Percentiles rank a stretch among this genome's conserved stretches.
Conservation (phyloP, 2,888 invertebrate genomes). For the Drosophila demipolita region DNA sequence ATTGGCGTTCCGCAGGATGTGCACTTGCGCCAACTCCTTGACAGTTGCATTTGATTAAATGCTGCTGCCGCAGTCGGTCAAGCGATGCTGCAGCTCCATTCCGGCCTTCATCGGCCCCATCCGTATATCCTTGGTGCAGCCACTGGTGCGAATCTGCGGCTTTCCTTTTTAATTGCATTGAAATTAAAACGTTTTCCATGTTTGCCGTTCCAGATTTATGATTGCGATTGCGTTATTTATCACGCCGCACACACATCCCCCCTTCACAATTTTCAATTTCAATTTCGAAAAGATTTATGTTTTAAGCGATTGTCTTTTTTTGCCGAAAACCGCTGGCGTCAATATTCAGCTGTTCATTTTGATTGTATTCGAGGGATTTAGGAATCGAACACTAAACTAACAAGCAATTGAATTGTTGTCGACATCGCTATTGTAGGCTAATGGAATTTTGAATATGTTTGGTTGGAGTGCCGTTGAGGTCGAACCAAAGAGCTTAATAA, state of each 20-base stretch:
- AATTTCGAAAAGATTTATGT: slow-evolving; percentile 66
- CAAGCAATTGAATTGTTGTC: slow-evolving; percentile 68
- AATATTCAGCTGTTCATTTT: slow-evolving; percentile 29
- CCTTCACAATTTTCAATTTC: slow-evolving; percentile 54
- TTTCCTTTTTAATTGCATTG: slow-evolving; percentile 67
- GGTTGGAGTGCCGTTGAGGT: slow-evolving; percentile 27
- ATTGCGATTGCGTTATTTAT: slow-evolving; percentile 75
- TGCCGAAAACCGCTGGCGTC: slow-evolving; percentile 23
- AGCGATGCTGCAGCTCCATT: not conserved
- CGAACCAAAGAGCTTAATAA: slow-evolving; percentile 55
- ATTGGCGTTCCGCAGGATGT: slow-evolving; percentile 46
- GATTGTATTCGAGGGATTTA: slow-evolving; percentile 14
- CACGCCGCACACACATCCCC: slow-evolving; percentile 7
- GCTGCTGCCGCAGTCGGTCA: slow-evolving; percentile 30
- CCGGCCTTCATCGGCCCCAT: not conserved
- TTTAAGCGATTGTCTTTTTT: slow-evolving; percentile 21
- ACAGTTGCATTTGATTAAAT: slow-evolving; percentile 75
- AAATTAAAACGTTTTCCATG: slow-evolving; percentile 69
- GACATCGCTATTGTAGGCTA: slow-evolving; percentile 50
- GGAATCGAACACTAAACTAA: slow-evolving; percentile 43
- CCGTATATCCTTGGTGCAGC: not conserved
- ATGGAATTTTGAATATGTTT: slow-evolving; percentile 70
- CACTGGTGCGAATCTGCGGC: slow-evolving; percentile 30
- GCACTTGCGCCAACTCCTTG: slow-evolving; percentile 24
- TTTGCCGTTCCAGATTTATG: slow-evolving; percentile 67